Base-by-base conservation (phyloP, 2,797 vertebrate species). In the Molossus alvarezi region DNA sequence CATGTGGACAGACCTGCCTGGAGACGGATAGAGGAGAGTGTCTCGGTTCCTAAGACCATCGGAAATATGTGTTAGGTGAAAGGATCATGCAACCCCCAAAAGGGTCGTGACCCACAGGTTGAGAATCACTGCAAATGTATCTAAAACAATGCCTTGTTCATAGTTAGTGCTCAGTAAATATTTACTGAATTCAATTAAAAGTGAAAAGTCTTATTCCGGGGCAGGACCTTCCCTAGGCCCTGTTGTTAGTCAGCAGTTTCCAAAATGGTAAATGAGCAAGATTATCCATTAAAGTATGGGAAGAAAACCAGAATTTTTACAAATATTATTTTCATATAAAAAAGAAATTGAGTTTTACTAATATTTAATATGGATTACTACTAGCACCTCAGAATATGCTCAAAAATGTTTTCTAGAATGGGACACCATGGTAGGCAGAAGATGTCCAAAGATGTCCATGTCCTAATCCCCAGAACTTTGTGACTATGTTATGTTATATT, bases 121-220 rank as follows among this genome's bases (percentile, higher is more conserved):
- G 33, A 33, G 33, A 33, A 33, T 3, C 33, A 33, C 33, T 33
- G 33, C 33, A 33, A 33, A 21, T 64, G 84, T 25, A 80, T 5
- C 29, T 81, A 72, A 96, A 92, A 94, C 57, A 96, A n/a, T 91
- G 81, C 55, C 82, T 94, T 95, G 14, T 58, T 91, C 69, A 94
- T n/a, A 88, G 53, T 73, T 79, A 73, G 33, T 37, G 58, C 57
- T 95, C 72, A 95, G 58, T 58, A 91, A 90, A 71, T 88, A 95
- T 60, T 85, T 90, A 95, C 9, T 72, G 12, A 96, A 84, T 94
- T 76, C 71, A 95, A 67, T 73, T 96, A 91, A 95, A 93, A 95
- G 48, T 76, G 64, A 72, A 80, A 96, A 77, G 96, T 94, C 88
- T 73, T 94, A 90, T 77, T 94, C 48, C 9, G 90, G 80, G 21